Evolutionary conservation across 2,113 vertebrate genomes (phyloP).

Genomic region (Brachionichthys hirsutus): DNA sequence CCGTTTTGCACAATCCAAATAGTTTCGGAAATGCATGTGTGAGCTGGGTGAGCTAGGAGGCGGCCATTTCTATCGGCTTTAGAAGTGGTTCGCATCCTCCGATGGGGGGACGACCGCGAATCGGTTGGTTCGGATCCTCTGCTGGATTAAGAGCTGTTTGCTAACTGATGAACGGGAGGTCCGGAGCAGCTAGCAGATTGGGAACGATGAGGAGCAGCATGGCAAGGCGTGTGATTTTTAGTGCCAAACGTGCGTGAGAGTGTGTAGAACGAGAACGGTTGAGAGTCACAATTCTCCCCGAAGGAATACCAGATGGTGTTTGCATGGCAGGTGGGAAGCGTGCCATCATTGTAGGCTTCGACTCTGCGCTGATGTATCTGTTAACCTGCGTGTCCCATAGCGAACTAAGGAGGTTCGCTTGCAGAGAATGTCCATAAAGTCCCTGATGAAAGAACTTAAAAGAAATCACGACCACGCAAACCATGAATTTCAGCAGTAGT

Average conservation of each 20-base stretch:
- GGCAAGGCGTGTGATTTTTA: slow-evolving; percentile 38
- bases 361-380: slow-evolving; percentile 10
- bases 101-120: background rate
- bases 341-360: slow-evolving; percentile 28
- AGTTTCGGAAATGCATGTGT: too few species aligned
- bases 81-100: background rate
- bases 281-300: slow-evolving; percentile 11
- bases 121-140: background rate
- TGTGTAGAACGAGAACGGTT: background rate
- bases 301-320: slow-evolving; percentile 51
- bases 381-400: slow-evolving; percentile 22
- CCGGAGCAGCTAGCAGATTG: slow-evolving; percentile 55
- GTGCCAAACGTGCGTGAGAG: slow-evolving; percentile 1
- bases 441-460: background rate
- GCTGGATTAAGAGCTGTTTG: slow-evolving; percentile 23
- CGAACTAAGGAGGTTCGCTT: background rate
- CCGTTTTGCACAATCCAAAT: too few species aligned
- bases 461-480: slow-evolving; percentile 4
- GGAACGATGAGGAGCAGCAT: slow-evolving; percentile 55
- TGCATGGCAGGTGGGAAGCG: slow-evolving; percentile 31
- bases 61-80: too few species aligned
- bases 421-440: background rate
- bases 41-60: too few species aligned
- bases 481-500: background rate
- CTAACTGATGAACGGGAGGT: slow-evolving; percentile 39